Conservation (phyloP, 2,797 vertebrate species). For the Phoeniculus purpureus region DNA sequence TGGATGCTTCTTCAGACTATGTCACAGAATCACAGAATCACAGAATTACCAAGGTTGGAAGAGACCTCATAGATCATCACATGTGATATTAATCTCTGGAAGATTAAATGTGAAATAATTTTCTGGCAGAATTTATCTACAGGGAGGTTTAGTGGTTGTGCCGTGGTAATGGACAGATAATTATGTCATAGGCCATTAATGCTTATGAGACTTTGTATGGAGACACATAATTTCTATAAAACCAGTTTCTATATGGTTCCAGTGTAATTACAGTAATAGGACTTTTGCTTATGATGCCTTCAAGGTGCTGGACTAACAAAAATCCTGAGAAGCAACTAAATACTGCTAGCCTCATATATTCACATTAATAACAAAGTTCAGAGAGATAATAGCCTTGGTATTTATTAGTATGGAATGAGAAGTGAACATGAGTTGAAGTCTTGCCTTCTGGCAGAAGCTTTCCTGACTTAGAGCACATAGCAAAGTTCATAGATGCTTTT, state of each 20-base stretch:
- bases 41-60: too few species aligned
- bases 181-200: neutral
- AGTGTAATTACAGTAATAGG: neutral
- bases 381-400: neutral
- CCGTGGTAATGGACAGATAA: neutral
- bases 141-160: neutral
- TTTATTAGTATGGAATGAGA: neutral
- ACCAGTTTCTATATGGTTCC: neutral
- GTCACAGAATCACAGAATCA: too few species aligned
- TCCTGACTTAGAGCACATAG: neutral
- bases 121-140: neutral
- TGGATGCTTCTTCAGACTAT: conserved; percentile 4
- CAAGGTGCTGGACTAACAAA: neutral
- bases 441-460: neutral
- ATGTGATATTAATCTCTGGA: neutral
- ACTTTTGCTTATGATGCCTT: neutral
- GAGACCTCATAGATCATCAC: too few species aligned
- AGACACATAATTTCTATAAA: neutral
- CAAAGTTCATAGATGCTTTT: neutral
- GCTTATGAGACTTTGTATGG: neutral
- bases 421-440: neutral
- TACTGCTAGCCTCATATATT: neutral
- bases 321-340: neutral
- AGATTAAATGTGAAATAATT: conserved; percentile 15
- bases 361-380: neutral